Evolutionary conservation across 2,113 vertebrate genomes (phyloP), one percentile per base, ranked within the genome.

Genomic region (Microtus oregoni): DNA sequence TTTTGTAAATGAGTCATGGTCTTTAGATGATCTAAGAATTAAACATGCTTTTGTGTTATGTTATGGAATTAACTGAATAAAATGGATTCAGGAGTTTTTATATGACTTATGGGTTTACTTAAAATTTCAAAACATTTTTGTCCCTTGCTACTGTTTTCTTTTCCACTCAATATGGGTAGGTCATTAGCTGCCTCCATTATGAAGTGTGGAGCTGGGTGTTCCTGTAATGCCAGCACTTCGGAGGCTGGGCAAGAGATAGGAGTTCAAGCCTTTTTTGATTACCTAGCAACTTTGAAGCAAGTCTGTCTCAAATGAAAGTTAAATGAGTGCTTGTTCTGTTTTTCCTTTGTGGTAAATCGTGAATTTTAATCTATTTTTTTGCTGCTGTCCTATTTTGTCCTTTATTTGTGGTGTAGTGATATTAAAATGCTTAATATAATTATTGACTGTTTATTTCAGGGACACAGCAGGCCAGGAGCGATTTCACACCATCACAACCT

Each of bases 401-500:
- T 93, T 73, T 41, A 55, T 32, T 35, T 73, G 76, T 70, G 67
- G 75, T 22, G 0, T 7, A 22, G 10, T 89, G 38, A 73, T 93
- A 70, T 68, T 44, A 63, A 63, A 94, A 86, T 97, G 50, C 72
- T 97, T 38, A 95, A 32, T 91, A 91, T 35, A 95, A 2, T 68
- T 90, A 58, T 89, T 93, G 47, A 35, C 91, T 96, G 72, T 97
- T 86, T 96, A 73, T 98, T 78, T 26, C 97, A 99, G 99, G 99
- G 99, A 99, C 98, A 99, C 99, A 9, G 99, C 99, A 1, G 99
- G 99, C 26, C 99, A 99, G 98, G 99, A 99, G 50, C 98, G 99
- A 83, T 99, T 99, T 98, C 99, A 99, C 98, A 99, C 99, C 98
- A 99, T 99, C 99, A 99, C 99, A 99, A 99, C 99, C 98, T 99